Conservation (phyloP, 2,113 vertebrate species). For the Sapayoa aenigma region DNA sequence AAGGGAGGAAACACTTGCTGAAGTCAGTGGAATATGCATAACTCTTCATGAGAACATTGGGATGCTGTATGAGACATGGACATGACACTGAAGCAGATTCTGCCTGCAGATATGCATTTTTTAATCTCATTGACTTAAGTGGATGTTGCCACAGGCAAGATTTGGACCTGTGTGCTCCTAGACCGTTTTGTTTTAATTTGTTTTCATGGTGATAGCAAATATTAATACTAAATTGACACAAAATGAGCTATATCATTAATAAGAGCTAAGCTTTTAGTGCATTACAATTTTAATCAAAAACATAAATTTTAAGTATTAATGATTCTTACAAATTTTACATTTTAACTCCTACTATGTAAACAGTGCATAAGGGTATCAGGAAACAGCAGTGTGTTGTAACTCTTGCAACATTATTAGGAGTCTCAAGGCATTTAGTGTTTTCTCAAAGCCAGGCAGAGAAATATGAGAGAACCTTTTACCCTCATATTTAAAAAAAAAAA, state of each 20-base stretch:
- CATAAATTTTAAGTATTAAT: neutral
- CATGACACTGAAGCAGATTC: neutral
- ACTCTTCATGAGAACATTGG: neutral
- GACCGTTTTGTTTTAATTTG: neutral
- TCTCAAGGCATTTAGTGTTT: neutral
- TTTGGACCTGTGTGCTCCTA: neutral
- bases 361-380: neutral
- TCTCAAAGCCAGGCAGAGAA: neutral
- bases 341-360: neutral
- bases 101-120: neutral
- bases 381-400: neutral
- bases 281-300: neutral
- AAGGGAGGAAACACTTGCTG: neutral
- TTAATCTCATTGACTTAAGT: neutral
- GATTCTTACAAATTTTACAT: neutral
- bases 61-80: neutral
- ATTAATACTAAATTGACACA: neutral
- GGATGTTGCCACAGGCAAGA: neutral
- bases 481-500: neutral
- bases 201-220: neutral
- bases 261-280: neutral
- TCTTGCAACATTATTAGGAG: neutral
- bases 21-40: neutral
- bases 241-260: neutral
- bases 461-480: neutral